Conservation (phyloP, 2,113 vertebrate genomes). For the Anhinga rufa region DNA sequence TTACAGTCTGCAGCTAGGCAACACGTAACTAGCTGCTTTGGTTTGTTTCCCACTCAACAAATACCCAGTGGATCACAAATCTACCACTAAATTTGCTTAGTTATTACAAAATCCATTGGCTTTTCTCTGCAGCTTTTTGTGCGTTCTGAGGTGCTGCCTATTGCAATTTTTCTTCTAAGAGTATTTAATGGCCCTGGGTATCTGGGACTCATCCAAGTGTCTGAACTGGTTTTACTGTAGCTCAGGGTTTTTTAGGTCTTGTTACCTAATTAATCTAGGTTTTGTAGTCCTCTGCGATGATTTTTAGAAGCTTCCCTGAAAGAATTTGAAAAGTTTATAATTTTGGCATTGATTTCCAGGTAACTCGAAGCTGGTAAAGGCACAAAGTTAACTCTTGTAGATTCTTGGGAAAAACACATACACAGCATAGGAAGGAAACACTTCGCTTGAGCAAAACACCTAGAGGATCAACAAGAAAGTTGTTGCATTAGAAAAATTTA, state of each 20-base stretch:
- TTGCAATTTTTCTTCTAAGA: background rate
- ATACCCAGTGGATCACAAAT: background rate
- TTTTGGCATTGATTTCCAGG: background rate
- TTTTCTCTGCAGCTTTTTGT: background rate
- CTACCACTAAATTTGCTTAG: background rate
- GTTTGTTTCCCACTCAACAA: background rate
- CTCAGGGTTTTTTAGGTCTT: background rate
- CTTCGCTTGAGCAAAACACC: background rate
- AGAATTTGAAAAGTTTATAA: background rate
- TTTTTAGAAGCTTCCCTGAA: background rate
- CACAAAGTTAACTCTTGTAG: background rate
- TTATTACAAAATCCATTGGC: background rate
- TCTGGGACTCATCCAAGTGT: background rate
- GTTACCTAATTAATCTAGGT: background rate
- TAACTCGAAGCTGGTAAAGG: background rate
- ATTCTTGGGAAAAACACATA: background rate
- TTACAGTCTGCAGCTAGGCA: conserved; percentile 36
- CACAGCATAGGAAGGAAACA: background rate
- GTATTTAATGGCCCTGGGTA: background rate
- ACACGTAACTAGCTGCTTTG: background rate
- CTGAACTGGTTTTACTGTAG: background rate
- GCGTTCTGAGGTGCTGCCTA: background rate
- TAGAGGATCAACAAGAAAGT: background rate
- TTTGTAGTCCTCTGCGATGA: background rate
- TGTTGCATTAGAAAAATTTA: background rate